Conservation (phyloP, 2,113 vertebrate species). For the Acrocephalus arundinaceus region DNA sequence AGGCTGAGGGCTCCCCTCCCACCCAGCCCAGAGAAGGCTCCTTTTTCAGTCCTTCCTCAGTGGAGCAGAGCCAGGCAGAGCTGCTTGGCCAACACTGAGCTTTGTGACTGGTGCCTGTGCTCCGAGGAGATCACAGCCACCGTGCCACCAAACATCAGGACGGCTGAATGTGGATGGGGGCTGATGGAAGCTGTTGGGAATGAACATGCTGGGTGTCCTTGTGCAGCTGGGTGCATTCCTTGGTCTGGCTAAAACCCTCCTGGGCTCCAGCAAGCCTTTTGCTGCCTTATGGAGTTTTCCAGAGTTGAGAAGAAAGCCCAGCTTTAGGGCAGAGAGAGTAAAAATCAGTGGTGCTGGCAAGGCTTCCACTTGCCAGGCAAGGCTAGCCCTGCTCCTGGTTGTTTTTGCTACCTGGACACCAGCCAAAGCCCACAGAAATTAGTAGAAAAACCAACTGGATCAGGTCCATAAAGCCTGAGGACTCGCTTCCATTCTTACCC, state of each 20-base stretch:
- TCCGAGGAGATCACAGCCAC: not conserved
- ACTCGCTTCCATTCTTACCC: slow-evolving; percentile 24
- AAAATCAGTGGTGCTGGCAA: not conserved
- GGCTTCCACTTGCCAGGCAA: slow-evolving; percentile 3
- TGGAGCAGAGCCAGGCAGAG: slow-evolving; percentile 23
- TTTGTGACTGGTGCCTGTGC: not conserved
- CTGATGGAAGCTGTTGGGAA: not conserved
- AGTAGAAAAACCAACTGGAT: slow-evolving; percentile 59
- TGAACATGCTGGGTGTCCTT: not conserved
- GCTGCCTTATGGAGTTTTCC: not conserved
- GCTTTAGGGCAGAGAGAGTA: not conserved
- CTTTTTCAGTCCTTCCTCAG: not conserved
- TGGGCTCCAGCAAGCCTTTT: not conserved
- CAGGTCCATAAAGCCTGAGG: slow-evolving; percentile 52
- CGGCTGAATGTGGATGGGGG: fast-evolving
- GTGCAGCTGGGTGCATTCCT: fast-evolving
- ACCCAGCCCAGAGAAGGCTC: not conserved
- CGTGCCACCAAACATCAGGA: fast-evolving
- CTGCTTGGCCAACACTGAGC: not conserved
- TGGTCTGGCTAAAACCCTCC: not conserved
- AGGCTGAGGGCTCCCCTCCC: not conserved
- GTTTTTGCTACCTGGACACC: slow-evolving; percentile 28
- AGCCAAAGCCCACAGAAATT: slow-evolving; percentile 63
- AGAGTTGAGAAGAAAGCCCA: not conserved
- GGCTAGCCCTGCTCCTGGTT: not conserved